Conservation (phyloP, 2,113 vertebrate genomes). For the Scartelaos histophorus region DNA sequence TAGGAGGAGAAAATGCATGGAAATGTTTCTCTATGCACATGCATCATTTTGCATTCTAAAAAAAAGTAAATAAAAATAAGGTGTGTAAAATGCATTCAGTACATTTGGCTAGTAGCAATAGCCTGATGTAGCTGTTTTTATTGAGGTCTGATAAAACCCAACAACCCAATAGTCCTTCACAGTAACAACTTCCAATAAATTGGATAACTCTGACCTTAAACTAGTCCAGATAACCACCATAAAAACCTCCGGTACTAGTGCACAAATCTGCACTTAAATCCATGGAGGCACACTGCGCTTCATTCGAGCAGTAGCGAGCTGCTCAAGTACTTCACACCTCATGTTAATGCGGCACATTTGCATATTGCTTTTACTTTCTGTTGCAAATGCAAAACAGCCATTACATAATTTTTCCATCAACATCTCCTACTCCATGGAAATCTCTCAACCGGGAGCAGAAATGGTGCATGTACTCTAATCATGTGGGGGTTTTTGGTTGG, state of each 20-base stretch:
- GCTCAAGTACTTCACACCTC: neutral
- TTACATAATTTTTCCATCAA: conserved; percentile 5
- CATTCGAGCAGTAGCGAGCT: neutral
- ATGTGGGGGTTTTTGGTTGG: neutral
- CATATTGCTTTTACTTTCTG: conserved; percentile 4
- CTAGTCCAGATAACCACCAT: neutral
- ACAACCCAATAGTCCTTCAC: no score
- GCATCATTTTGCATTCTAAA: no score
- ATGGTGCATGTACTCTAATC: neutral
- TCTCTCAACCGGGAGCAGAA: neutral
- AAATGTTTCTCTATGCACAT: no score
- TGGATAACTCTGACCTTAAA: neutral
- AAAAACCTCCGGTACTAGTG: neutral
- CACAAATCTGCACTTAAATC: neutral
- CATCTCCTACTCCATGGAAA: neutral
- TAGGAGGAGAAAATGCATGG: no score
- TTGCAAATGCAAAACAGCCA: conserved; percentile 1
- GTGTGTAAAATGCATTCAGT: no score
- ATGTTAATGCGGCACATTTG: neutral
- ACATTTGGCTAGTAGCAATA: no score
- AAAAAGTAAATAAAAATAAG: no score
- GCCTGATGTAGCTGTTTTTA: no score
- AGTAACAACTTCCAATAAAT: no score
- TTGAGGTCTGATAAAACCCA: no score
- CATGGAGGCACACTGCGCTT: neutral